Base-by-base conservation (phyloP, 2,888 invertebrate genomes). In the Nomada fucata region DNA sequence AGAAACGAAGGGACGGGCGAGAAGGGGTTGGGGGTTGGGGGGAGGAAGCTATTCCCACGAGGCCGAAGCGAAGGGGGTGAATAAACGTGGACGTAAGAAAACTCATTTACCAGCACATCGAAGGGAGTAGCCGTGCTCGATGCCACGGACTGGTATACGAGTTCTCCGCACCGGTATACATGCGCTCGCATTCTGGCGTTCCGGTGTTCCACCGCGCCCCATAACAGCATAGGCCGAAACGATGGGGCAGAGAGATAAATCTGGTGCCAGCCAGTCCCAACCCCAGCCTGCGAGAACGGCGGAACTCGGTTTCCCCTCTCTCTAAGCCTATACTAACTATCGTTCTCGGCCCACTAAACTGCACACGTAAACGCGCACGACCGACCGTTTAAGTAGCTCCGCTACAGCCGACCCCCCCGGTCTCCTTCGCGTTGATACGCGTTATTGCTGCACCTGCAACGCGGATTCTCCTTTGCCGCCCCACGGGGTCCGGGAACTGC, bases 171-270 rank as follows among this genome's bases (percentile, higher is more conserved):
- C 11, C 10, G 23, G 59, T 42, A 60, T 53, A 29, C 26, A 53
- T 60, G 68, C 59, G 70, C 82, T 70, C 78, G 71, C 78, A 82
- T 83, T 78, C 75, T 82, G 78, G 82, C 76, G 82, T 80, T 83
- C 69, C 82, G 71, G 63, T 76, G 76, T 83, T 81, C 81, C 50
- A 71, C 23, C 82, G 71, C 86, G 83, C 83, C 84, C 88, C 88
- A 85, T 87, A 90, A 88, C 89, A 80, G 83, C 82, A 74, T 82
- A 81, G 84, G 80, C 85, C 86, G 87, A 87, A 85, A 86, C 89
- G 89, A 91, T 89, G 87, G 89, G 87, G 89, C 88, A 77, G 89
- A 86, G 88, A 91, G 90, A 86, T 86, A 90, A 86, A 86, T 84
- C 84, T 73, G 80, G 78, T 80, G 67, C 78, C 86, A 79, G 86